Base-by-base conservation (phyloP, 2,797 vertebrate genomes). In the Remorina albescens region DNA sequence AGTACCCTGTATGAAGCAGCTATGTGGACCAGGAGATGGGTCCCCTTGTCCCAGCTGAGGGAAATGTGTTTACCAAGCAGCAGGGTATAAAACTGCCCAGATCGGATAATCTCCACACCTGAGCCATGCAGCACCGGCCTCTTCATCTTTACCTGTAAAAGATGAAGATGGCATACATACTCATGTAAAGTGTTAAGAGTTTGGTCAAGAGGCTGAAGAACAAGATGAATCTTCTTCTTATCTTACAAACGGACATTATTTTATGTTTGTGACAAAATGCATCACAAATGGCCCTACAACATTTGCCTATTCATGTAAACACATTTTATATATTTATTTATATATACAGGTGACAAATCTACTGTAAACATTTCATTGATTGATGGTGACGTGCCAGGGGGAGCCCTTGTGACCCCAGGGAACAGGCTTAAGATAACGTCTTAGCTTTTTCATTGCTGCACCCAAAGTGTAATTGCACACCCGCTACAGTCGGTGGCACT, bases 41-140 rank as follows among this genome's bases (percentile, higher is more conserved):
- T 96, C 76, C 92, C 95, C 47, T 69, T 93, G 86, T 99, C 97
- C 98, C 98, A 99, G 73, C 93, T 95, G 54, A 99, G 85, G 2
- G 92, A 96, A 66, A 99, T 95, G 36, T 92, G 88, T 83, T 93
- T 93, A 21, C 96, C 95, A 67, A 99, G 88, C 60, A 96, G 90
- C 75, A 99, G 65, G 0, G 96, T 95, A 78, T 96, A 93, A 70
- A 96, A 97, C 30, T 94, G 95, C 28, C 97, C 97, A 2, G 98
- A 97, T 9, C 86, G 94, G n/a, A 97, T 36, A 37, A 99, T 94
- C 89, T 99, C 96, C 28, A 99, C 89, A 55, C 94, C 87, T 2
- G 82, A 91, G 62, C 92, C 95, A 32, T 94, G 95, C 39, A 67
- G 89, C 58, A 96, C 93, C 5, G 96, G 94, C 47, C 26, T 93